phyloP scores from a whole-genome alignment of 1,140 invertebrate species.

The Orchestia grillus region DNA sequence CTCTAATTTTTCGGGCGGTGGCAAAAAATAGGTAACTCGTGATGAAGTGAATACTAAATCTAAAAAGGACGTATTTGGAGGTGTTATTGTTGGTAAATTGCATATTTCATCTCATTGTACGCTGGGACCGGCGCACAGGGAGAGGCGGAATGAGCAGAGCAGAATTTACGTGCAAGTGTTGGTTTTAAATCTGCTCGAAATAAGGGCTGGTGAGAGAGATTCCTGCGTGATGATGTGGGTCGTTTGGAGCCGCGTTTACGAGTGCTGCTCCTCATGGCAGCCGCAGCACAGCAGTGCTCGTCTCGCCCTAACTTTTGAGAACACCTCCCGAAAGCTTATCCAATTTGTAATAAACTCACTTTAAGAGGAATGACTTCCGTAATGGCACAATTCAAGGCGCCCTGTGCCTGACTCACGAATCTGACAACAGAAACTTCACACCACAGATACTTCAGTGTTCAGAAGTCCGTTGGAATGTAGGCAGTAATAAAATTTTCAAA shows the following conservation, averaged over 20 bases:
- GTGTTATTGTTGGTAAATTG: neutral
- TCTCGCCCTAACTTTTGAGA: neutral
- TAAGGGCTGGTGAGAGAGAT: neutral
- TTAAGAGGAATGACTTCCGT: conserved; percentile 36
- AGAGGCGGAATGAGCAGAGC: neutral
- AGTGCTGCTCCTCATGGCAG: conserved; percentile 28
- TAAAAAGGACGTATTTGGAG: neutral
- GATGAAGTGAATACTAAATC: too few relatives aligned
- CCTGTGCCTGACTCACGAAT: neutral
- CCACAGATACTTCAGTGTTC: neutral
- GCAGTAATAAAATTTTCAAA: neutral
- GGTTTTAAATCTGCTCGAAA: neutral
- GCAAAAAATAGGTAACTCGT: neutral
- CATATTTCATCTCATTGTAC: neutral
- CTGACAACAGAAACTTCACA: neutral
- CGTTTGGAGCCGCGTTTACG: conserved; percentile 33
- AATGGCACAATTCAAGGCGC: neutral
- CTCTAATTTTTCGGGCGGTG: too few relatives aligned
- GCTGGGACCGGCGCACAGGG: neutral
- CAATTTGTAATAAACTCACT: conserved; percentile 50
- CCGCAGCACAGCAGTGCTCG: neutral
- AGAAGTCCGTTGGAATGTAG: neutral
- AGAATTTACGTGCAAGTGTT: neutral
- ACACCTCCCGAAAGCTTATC: conserved; percentile 22
- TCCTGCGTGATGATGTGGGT: conserved; percentile 30